Percentiles rank a stretch among this genome's conserved stretches.
phyloP scores from a whole-genome alignment of 1,140 invertebrate genomes.

The Heliconius hermathena region DNA sequence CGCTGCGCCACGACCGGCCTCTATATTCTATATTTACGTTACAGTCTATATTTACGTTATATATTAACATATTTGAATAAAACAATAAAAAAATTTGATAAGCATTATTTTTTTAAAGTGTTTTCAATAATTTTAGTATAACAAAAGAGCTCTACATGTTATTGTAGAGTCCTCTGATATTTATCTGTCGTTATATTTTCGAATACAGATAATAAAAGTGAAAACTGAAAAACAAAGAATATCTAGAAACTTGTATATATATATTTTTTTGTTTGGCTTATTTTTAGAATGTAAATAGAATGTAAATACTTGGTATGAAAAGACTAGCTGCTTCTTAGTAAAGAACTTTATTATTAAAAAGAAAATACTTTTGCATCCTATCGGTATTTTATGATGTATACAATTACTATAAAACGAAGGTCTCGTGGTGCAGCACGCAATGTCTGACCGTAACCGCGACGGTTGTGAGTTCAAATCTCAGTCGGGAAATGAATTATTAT shows the following conservation, averaged over 20 bases:
- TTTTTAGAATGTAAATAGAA: background rate
- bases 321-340: background rate
- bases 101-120: background rate
- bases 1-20: too few relatives aligned
- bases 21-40: too few relatives aligned
- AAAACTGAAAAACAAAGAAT: slow-evolving; percentile 4
- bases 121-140: background rate
- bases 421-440: too few relatives aligned
- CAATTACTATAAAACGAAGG: too few relatives aligned
- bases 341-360: background rate
- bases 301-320: background rate
- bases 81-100: too few relatives aligned
- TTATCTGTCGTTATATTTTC: background rate
- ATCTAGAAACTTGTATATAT: background rate
- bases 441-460: too few relatives aligned
- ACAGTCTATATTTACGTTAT: too few relatives aligned
- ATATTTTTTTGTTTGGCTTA: background rate
- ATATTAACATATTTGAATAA: too few relatives aligned
- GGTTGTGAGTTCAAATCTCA: too few relatives aligned
- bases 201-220: background rate
- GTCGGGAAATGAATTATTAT: too few relatives aligned
- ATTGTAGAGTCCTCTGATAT: background rate
- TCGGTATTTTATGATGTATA: background rate
- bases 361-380: background rate
- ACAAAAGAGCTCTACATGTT: background rate